Evolutionary conservation across 2,888 invertebrate species (phyloP).

Genomic region (Neoitamus cyanurus): DNA sequence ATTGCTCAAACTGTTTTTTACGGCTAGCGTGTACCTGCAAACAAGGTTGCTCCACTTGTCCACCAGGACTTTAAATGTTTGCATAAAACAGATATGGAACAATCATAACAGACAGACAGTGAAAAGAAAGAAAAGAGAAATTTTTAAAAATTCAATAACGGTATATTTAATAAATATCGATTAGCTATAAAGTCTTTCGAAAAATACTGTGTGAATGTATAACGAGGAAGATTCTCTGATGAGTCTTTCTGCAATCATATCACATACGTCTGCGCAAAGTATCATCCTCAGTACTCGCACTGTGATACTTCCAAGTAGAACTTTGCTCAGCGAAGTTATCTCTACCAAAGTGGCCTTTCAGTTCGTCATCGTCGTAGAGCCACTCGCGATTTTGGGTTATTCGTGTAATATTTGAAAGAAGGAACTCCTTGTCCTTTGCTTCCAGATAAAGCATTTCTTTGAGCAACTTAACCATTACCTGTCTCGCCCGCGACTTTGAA

Average conservation of each 20-base stretch:
- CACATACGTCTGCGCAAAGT: slow-evolving; percentile 44
- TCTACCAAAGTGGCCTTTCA: slow-evolving; percentile 18
- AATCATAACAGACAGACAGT: too few species aligned
- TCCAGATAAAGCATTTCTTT: slow-evolving; percentile 75
- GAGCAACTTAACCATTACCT: slow-evolving; percentile 71
- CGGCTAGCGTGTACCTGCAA: too few species aligned
- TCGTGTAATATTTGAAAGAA: slow-evolving; percentile 72
- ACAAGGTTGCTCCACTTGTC: too few species aligned
- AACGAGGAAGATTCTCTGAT: neutral
- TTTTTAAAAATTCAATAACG: slow-evolving; percentile 11
- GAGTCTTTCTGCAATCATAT: neutral
- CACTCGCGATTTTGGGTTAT: slow-evolving; percentile 69
- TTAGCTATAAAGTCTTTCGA: slow-evolving; percentile 26
- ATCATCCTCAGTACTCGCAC: slow-evolving; percentile 19
- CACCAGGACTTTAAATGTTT: too few species aligned
- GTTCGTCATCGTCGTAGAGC: slow-evolving; percentile 54
- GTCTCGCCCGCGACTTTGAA: slow-evolving; percentile 72
- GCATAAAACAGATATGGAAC: too few species aligned
- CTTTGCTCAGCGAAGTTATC: slow-evolving; percentile 61
- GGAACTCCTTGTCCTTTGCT: slow-evolving; percentile 77
- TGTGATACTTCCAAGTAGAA: slow-evolving; percentile 68
- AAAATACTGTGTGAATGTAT: slow-evolving; percentile 18
- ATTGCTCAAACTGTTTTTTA: too few species aligned
- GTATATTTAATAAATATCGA: slow-evolving; percentile 38
- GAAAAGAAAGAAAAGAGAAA: neutral